Evolutionary conservation across 2,113 vertebrate species (phyloP), one percentile per base, ranked within the genome.

Genomic region (Mormyrus iriodes): DNA sequence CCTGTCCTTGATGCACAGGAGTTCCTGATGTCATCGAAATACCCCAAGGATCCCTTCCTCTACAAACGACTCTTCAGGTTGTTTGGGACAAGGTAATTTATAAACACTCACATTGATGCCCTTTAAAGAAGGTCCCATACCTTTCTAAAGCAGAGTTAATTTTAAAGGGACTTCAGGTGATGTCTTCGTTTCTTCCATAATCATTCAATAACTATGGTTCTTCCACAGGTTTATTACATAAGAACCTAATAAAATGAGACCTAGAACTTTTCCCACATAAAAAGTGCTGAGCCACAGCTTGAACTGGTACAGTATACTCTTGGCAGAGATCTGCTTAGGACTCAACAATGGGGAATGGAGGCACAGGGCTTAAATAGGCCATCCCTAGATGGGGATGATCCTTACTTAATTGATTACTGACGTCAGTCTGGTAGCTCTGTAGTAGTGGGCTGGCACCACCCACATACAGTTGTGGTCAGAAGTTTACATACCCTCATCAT

Each of bases 21-120:
- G 86, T 35, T 96, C 44, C 39, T 96, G 91, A 96, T 96, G 95
- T 96, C 95, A 27, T 19, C 94, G 31, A 96, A 96, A 90, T 95
- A 96, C 51, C 91, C 91, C 2, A 96, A 96, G 92, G 92, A 94
- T 35, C 83, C 35, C 8, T 55, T 92, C 0, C 51, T 53, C 44
- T 94, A 94, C 91, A 91, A 90, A 7, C 90, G 13, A 24, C 88
- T 96, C 9, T 95, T 91, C 90, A 27, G 15, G 53, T 52, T 96
- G 69, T 96, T 96, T 94, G 94, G 95, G 49, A 87, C 92, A 92
- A 95, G 95, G 95, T 96, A 90, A 84, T n/a, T 24, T 94, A 24
- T 95, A 95, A 90, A 94, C 95, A 58, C 91, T 90, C 0, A 95
- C 95, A 92, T 19, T 58, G 6, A 1, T 58, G 19, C 55, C 55